These are phyloP conservation scores for Odontophorus gujanensis DNA, from an alignment of 2,113 vertebrate species.

Conservation along the genomic window DNA sequence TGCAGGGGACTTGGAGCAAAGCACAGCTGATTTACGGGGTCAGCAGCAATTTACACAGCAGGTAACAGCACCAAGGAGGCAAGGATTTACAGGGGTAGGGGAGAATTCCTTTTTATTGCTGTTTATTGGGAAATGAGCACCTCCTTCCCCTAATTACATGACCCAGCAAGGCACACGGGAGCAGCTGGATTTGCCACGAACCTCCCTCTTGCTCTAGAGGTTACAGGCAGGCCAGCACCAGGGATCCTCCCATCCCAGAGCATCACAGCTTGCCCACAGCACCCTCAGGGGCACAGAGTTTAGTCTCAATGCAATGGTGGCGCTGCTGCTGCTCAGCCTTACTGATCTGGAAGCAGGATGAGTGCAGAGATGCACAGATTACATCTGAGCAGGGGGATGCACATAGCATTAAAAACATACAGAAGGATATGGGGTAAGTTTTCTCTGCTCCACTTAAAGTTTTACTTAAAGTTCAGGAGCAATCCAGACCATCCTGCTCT, in stretches of 20 bases:
- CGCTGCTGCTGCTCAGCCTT: neutral
- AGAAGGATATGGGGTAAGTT: fast-evolving
- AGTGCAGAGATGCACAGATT: fast-evolving
- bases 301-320: neutral
- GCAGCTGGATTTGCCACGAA: neutral
- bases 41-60: constrained; percentile 40
- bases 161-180: neutral
- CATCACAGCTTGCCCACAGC: neutral
- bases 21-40: constrained; percentile 32
- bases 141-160: neutral
- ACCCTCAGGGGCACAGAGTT: neutral
- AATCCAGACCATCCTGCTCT: neutral
- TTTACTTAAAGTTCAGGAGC: fast-evolving
- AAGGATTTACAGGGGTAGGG: constrained; percentile 13
- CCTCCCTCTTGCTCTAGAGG: neutral
- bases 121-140: neutral
- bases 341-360: neutral
- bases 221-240: neutral
- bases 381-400: neutral
- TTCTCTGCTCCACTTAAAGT: no score
- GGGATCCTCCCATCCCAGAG: neutral
- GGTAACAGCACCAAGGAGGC: neutral
- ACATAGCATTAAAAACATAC: neutral
- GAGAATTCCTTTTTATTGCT: neutral
- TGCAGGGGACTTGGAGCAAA: neutral